Base-by-base conservation (phyloP, 2,888 invertebrate species). In the Papilio demoleus region DNA sequence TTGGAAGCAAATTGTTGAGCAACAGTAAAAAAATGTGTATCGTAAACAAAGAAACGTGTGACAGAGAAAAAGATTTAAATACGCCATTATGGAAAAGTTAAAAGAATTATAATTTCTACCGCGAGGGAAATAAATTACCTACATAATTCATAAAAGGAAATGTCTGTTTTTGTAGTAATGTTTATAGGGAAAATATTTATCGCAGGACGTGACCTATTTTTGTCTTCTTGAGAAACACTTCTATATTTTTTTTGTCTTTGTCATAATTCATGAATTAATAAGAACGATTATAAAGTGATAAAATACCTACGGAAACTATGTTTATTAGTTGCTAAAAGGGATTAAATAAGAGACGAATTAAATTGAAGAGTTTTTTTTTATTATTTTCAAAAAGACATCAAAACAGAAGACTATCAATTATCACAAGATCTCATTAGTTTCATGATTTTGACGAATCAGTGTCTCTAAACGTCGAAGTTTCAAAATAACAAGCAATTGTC, bases 91-190 rank as follows among this genome's bases (percentile, higher is more conserved):
- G 22, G 22, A 40, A 38, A 36, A 60, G 50, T 63, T 22, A 38
- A 50, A 53, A 63, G 22, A 63, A 63, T 63, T 63, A 63, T 63
- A 63, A 63, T 63, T 63, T 63, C 36, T 50, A 19, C 50, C 22
- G 36, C 36, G 38, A 24, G 36, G 8, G 36, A 63, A 63, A 63
- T 63, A 50, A 63, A 63, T 63, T 53, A 63, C 63, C 36, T 50
- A 63, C 50, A 63, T 63, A 63, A 63, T 63, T 63, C 63, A 63
- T 63, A 38, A 50, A 36, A 36, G 63, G 36, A 63, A 63, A 63
- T 50, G 63, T 63, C 63, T 50, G 50, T 63, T 63, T 63, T 53
- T 47, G 63, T 47, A 63, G 63, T 50, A 63, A 63, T 50, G 63
- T 63, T 63, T 63, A 36, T 63, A 24, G 50, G 50, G 24, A 63